Evolutionary conservation across 2,113 vertebrate genomes (phyloP), one percentile per base, ranked within the genome.

Genomic region (Aspiorhynchus laticeps): DNA sequence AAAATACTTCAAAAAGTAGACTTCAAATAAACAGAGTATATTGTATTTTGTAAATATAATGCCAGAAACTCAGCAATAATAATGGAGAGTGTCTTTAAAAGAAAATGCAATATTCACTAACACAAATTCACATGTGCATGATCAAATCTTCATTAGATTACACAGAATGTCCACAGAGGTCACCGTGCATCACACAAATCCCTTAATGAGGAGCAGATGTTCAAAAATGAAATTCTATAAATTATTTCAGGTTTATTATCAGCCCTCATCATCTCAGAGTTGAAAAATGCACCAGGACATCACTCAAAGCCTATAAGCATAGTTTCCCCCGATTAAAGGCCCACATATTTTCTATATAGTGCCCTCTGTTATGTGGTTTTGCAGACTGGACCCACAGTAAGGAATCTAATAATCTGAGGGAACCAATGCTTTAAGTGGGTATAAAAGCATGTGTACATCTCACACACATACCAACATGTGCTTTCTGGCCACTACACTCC

Each of bases 191-290:
- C 92, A 90, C 92, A 92, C 92, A 88, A 86, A 88, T 85, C 84
- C 81, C 83, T 88, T 88, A 90, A 94, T 92, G 84, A 90, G 92
- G 94, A 95, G n/a, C 97, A 98, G 96, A 97, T 97, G 96, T 84
- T 86, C 91, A 93, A 96, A 90, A 96, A 98, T 97, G 96, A 97
- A 97, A 97, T 96, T 90, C 92, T 94, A 97, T 98, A 96, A 97
- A 97, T 97, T 96, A 96, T 92, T 28, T 3, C 0, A 92, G 93
- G 93, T 93, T 95, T 96, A 96, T 96, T 91, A 96, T 93, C 92
- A 93, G 92, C 93, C 95, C 95, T 93, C 92, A 94, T 93, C 92
- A 94, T 96, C 95, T 95, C 94, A 90, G 85, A 93, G 93, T 92
- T 96, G 96, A 95, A 95, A 96, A 92, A 94, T 92, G 90, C 88